phyloP scores from a whole-genome alignment of 2,888 invertebrate species.

The Napeogenes inachia region DNA sequence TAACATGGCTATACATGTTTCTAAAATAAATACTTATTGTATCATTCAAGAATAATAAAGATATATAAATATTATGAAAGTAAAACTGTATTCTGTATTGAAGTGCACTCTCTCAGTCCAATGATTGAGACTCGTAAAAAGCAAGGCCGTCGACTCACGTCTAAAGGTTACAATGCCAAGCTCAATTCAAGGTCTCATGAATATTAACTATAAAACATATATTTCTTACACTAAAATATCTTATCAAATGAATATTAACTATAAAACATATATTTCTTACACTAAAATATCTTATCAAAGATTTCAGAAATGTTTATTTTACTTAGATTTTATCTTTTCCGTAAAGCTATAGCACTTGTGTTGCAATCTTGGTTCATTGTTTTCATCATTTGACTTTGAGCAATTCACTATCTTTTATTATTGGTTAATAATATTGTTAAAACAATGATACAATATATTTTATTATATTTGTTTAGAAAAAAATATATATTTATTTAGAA shows the following conservation, averaged over 20 bases:
- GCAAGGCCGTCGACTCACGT: conserved; percentile 26
- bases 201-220: conserved; percentile 14
- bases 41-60: too few relatives aligned
- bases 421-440: not conserved
- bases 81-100: not conserved
- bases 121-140: conserved; percentile 24
- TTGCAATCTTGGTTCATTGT: conserved; percentile 1
- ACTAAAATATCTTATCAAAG: conserved; percentile 1
- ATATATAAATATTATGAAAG: not conserved
- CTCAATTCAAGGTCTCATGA: conserved; percentile 24
- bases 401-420: not conserved
- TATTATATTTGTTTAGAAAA: not conserved
- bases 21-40: too few relatives aligned
- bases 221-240: conserved; percentile 10
- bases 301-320: not conserved
- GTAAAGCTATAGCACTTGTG: not conserved
- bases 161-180: conserved; percentile 27
- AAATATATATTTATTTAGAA: not conserved
- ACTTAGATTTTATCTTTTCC: not conserved
- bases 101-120: conserved; percentile 19
- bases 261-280: conserved; percentile 11
- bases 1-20: too few relatives aligned
- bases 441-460: too few relatives aligned
- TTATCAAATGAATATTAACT: conserved; percentile 19
- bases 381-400: not conserved